Percentiles rank a stretch among this genome's conserved stretches.
Evolutionary conservation across 2,888 invertebrate species (phyloP).

Genomic region (Mythimna impura): DNA sequence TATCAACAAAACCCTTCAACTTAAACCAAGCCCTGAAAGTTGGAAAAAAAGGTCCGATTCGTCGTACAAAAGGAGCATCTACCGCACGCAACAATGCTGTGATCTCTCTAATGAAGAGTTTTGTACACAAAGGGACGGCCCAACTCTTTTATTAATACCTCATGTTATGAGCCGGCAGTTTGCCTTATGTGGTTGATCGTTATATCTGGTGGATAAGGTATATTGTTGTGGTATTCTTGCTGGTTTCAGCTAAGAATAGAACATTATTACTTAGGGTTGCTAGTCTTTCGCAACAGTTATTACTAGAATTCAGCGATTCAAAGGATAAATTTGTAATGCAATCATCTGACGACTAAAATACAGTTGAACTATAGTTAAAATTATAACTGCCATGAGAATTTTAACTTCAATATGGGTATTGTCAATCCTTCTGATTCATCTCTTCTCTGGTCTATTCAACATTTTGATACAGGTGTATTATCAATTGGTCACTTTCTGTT

Average conservation of each 20-base stretch:
- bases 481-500: not conserved
- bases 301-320: conserved; percentile 5
- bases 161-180: conserved; percentile 71
- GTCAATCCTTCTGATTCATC: not conserved
- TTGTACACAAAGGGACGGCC: conserved; percentile 86
- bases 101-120: conserved; percentile 89
- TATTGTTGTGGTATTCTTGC: conserved; percentile 26
- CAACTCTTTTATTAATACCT: conserved; percentile 86
- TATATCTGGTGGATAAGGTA: conserved; percentile 47
- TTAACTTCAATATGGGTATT: not conserved
- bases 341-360: not conserved
- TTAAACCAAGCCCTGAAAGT: conserved; percentile 67
- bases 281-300: conserved; percentile 12
- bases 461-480: not conserved
- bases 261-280: conserved; percentile 20
- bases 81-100: conserved; percentile 83
- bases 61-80: conserved; percentile 77
- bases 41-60: conserved; percentile 76
- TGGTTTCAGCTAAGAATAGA: conserved; percentile 17
- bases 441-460: not conserved
- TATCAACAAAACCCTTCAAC: conserved; percentile 55
- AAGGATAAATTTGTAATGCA: not conserved
- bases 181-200: conserved; percentile 52
- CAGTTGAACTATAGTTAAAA: not conserved
- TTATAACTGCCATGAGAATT: not conserved